Percentiles rank a stretch among this genome's conserved stretches.
Evolutionary conservation across 2,888 invertebrate genomes (phyloP).

Genomic region (Lasioglossum villosulum): DNA sequence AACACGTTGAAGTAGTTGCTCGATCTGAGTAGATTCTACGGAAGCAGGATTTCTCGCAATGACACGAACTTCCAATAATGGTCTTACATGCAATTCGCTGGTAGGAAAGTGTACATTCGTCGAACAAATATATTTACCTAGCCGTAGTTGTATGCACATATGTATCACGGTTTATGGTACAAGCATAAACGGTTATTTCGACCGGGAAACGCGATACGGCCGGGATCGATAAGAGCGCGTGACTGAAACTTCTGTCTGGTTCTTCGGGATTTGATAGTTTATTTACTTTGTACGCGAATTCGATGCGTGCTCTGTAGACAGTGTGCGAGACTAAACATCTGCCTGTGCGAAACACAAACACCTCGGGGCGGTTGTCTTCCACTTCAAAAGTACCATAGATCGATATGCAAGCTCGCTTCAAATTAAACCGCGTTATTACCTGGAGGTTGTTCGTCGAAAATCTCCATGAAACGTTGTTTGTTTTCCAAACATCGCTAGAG

Average conservation of each 20-base stretch:
- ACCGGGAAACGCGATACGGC: background rate
- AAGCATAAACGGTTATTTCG: background rate
- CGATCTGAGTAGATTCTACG: background rate
- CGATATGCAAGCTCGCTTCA: background rate
- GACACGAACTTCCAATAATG: background rate
- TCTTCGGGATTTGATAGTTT: constrained; percentile 24
- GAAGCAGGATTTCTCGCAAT: background rate
- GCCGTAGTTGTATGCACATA: background rate
- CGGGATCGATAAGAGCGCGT: background rate
- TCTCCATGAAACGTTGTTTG: background rate
- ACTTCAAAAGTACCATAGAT: background rate
- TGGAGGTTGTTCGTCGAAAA: background rate
- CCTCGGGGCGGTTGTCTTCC: constrained; percentile 20
- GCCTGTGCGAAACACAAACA: constrained; percentile 27
- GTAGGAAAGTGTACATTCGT: background rate
- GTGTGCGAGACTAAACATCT: constrained; percentile 47
- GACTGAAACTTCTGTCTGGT: constrained; percentile 20
- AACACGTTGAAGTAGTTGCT: background rate
- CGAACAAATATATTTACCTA: background rate
- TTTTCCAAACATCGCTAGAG: background rate
- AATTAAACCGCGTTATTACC: constrained; percentile 1
- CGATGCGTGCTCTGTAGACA: background rate
- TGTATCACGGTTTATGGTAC: background rate
- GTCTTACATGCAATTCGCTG: background rate
- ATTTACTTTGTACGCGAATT: constrained; percentile 31